phyloP scores from a whole-genome alignment of 1,140 invertebrate species.

The Druon quercuslanigerum region DNA sequence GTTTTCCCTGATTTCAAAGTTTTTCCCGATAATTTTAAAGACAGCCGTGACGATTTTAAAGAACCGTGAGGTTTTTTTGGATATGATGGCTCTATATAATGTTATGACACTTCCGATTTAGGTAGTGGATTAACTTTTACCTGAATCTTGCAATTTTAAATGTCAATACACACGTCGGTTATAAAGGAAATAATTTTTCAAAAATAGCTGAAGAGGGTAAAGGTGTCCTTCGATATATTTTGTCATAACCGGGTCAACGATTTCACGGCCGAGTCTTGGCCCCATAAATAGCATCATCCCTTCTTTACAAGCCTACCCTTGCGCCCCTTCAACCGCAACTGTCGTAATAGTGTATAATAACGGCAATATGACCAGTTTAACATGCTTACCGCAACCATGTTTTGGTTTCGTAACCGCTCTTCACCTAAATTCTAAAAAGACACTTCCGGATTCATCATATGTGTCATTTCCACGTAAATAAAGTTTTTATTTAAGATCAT shows the following conservation, averaged over 20 bases:
- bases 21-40: too few relatives aligned
- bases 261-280: constrained; percentile 50
- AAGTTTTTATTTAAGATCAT: too few relatives aligned
- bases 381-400: background rate
- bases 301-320: constrained; percentile 37
- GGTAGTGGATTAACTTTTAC: too few relatives aligned
- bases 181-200: background rate
- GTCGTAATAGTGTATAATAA: constrained; percentile 16
- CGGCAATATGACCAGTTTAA: background rate
- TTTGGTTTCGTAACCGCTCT: background rate
- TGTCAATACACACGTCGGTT: background rate
- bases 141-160: background rate
- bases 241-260: constrained; percentile 43
- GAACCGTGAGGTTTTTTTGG: too few relatives aligned
- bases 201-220: background rate
- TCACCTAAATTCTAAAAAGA: background rate
- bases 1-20: too few relatives aligned
- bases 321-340: background rate
- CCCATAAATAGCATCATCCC: constrained; percentile 51
- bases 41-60: too few relatives aligned
- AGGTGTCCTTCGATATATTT: constrained; percentile 33
- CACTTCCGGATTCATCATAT: too few relatives aligned
- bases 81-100: too few relatives aligned
- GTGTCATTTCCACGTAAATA: too few relatives aligned
- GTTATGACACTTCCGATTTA: too few relatives aligned